Evolutionary conservation across 1,140 invertebrate genomes (phyloP), one percentile per base, ranked within the genome.

Genomic region (Drosophila repleta): DNA sequence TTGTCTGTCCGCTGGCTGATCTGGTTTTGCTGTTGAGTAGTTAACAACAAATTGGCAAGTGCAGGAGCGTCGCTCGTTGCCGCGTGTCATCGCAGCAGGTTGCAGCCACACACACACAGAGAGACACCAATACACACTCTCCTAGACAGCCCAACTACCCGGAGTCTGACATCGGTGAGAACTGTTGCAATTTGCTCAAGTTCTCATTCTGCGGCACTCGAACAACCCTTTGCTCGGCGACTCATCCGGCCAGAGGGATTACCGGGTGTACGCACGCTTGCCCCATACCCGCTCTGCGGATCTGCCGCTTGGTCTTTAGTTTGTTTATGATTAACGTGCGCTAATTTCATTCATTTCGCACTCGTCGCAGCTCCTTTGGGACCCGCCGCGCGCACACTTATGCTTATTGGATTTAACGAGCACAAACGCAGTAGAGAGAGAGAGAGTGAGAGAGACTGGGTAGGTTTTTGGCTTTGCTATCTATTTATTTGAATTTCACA

Each of bases 291-390:
- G 29, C 4, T 29, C 0, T 2, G 24, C 13, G 37, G n/a, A 4
- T 17, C 0, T 18, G 1, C 29, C 2, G 21, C 7, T 21, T 20
- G 35, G 52, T 60, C 55, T 68, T 71, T 58, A 52, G 78, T 87
- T 85, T 85, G 81, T 85, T 85, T 87, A 87, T 85, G 81, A 85
- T 87, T 85, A 85, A 85, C 82, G 82, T 83, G 63, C 81, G 81
- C 81, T 85, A 85, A 85, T 85, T 87, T 85, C 81, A 82, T 87
- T 87, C 81, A 78, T 87, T 87, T 87, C 60, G 69, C 82, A 77
- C 74, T 78, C 70, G 61, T 45, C 52, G 3, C 15, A 45, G n/a
- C 45, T 78, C 82, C 61, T 82, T 41, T 17, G 81, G 81, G 81
- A 85, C 21, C 32, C 11, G 2, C 10, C 56, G 35, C 56, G 35